Percentiles rank a stretch among this genome's conserved stretches.
Conservation (phyloP, 2,113 vertebrate species). For the Pachypanchax playfairii region DNA sequence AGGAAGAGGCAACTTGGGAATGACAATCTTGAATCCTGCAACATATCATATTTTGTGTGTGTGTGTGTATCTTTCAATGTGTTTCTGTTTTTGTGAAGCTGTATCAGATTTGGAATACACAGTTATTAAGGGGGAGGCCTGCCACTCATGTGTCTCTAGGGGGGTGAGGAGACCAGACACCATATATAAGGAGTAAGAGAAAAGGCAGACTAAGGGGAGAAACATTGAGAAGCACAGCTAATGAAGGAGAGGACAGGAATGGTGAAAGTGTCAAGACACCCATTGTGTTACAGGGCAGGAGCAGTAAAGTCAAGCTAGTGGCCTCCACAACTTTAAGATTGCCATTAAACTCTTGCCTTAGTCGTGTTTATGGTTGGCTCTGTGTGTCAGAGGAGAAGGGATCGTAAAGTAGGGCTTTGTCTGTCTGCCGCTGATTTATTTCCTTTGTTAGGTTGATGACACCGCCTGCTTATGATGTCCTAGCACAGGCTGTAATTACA, state of each 20-base stretch:
- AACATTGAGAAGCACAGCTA: slow-evolving; percentile 60
- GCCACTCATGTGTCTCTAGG: slow-evolving; percentile 76
- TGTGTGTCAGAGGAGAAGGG: slow-evolving; percentile 73
- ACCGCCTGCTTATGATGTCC: slow-evolving; percentile 81
- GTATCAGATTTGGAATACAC: slow-evolving; percentile 65
- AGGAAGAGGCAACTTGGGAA: slow-evolving; percentile 63
- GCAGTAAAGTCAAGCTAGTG: slow-evolving; percentile 78
- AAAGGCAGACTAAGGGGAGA: slow-evolving; percentile 51
- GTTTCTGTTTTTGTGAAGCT: slow-evolving; percentile 44
- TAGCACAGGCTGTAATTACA: slow-evolving; percentile 77
- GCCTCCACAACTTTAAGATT: slow-evolving; percentile 79
- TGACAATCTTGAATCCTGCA: slow-evolving; percentile 62
- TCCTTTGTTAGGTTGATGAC: slow-evolving; percentile 79
- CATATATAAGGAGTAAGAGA: slow-evolving; percentile 46
- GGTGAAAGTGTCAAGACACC: slow-evolving; percentile 64
- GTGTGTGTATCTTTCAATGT: slow-evolving; percentile 32
- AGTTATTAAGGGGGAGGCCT: slow-evolving; percentile 76
- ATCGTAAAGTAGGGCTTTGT: slow-evolving; percentile 78
- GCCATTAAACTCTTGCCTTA: slow-evolving; percentile 78
- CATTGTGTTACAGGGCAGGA: slow-evolving; percentile 70
- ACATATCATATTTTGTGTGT: slow-evolving; percentile 45
- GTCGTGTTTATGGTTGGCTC: slow-evolving; percentile 77
- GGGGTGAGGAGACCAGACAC: slow-evolving; percentile 69
- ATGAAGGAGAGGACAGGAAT: slow-evolving; percentile 71
- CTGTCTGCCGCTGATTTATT: slow-evolving; percentile 81